A percentile compares a stretch with the other conserved stretches of the same genome.
Conservation (phyloP, 2,797 vertebrate species). For the Sebastes elongatus region DNA sequence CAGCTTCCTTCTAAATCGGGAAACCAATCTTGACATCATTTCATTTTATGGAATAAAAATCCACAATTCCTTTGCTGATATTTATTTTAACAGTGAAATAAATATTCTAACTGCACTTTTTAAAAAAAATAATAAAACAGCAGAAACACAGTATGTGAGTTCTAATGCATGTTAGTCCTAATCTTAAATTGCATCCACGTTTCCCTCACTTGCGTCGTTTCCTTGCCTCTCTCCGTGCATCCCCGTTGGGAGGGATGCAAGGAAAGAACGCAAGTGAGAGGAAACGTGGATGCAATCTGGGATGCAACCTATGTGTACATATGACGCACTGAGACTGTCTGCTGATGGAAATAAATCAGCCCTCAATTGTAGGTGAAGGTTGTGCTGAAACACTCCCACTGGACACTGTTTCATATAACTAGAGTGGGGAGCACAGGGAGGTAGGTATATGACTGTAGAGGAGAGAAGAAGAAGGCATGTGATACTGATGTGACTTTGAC, state of each 20-base stretch:
- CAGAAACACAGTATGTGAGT: too few relatives aligned
- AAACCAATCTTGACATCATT: neutral
- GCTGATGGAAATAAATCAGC: neutral
- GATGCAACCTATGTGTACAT: neutral
- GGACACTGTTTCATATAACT: neutral
- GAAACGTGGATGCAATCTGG: neutral
- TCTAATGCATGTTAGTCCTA: neutral
- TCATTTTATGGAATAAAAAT: neutral
- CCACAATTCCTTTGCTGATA: neutral
- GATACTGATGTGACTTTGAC: slow-evolving; percentile 33
- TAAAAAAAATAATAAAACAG: too few relatives aligned
- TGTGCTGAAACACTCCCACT: neutral
- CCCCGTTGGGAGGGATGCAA: neutral
- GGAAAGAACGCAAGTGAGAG: neutral
- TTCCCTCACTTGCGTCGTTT: neutral
- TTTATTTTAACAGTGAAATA: neutral
- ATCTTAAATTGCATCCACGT: neutral
- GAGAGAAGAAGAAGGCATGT: neutral
- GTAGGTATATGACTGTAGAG: neutral
- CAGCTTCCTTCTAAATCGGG: neutral
- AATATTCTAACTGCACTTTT: neutral
- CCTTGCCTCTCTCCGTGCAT: neutral
- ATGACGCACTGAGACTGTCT: neutral
- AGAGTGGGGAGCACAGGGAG: slow-evolving; percentile 1
- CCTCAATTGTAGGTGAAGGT: neutral